Evolutionary conservation across 2,888 invertebrate species (phyloP).

Genomic region (Cosmia trapezina): DNA sequence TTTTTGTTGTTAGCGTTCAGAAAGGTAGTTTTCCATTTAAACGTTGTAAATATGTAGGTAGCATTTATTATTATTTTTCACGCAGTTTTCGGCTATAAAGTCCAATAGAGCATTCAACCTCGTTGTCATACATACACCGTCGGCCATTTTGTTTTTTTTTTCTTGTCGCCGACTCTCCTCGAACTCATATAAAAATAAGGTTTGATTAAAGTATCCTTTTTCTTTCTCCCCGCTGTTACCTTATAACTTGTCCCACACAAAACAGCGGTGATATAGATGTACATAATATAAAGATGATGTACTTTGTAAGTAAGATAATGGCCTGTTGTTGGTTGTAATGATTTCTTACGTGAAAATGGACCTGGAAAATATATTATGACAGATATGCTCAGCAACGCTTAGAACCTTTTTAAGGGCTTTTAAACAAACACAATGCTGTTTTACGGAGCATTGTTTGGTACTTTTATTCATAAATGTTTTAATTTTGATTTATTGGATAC

Average conservation of each 20-base stretch:
- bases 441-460: slow-evolving; percentile 30
- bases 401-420: slow-evolving; percentile 49
- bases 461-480: slow-evolving; percentile 33
- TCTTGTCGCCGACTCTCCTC: background rate
- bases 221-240: slow-evolving; percentile 1
- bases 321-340: slow-evolving; percentile 71
- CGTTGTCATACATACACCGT: background rate
- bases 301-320: slow-evolving; percentile 75
- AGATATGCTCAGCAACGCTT: slow-evolving; percentile 46
- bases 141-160: background rate
- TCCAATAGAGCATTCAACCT: background rate
- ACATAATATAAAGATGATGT: slow-evolving; percentile 66
- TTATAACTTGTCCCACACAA: slow-evolving; percentile 25
- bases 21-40: too few relatives aligned
- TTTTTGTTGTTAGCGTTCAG: too few relatives aligned
- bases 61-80: too few relatives aligned
- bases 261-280: slow-evolving; percentile 39
- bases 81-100: too few relatives aligned
- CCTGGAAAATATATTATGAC: slow-evolving; percentile 61
- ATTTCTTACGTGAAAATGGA: slow-evolving; percentile 76
- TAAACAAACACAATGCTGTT: slow-evolving; percentile 45
- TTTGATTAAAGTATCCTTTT: background rate
- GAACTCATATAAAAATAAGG: too few relatives aligned
- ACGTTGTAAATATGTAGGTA: too few relatives aligned
- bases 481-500: slow-evolving; percentile 41